Conservation (phyloP, 2,113 vertebrate species). For the Manacus vitellinus region DNA sequence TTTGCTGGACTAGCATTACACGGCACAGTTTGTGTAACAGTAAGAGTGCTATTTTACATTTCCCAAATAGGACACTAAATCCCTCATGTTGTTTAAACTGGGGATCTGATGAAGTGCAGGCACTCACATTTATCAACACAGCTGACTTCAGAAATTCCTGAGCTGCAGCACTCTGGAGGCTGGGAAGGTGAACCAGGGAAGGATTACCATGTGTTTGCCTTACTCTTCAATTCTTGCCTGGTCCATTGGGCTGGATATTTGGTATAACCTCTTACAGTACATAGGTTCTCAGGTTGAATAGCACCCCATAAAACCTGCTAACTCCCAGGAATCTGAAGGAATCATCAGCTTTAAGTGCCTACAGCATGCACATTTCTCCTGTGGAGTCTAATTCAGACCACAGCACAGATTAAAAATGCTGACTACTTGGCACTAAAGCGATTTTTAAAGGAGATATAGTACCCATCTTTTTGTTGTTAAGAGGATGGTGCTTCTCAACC, state of each 20-base stretch:
- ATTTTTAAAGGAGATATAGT: background rate
- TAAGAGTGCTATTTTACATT: background rate
- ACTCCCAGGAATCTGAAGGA: background rate
- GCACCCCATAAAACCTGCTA: background rate
- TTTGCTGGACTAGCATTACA: background rate
- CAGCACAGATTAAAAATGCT: background rate
- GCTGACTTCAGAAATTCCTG: constrained; percentile 6
- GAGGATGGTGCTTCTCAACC: background rate
- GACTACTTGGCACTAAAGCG: background rate
- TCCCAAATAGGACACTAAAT: constrained; percentile 27
- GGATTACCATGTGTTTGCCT: accelerated
- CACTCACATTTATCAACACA: background rate
- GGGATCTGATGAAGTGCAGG: constrained; percentile 1
- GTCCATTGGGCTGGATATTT: background rate
- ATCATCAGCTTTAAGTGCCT: background rate
- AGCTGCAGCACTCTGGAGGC: background rate
- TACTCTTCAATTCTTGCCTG: background rate
- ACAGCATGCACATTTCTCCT: background rate
- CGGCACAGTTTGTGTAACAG: background rate
- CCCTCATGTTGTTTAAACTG: background rate
- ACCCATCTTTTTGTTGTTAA: background rate
- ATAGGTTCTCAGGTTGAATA: background rate
- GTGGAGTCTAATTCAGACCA: background rate
- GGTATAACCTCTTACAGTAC: background rate
- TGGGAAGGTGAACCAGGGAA: background rate